Conservation (phyloP, 2,888 invertebrate species). For the Drosophila leonis region DNA sequence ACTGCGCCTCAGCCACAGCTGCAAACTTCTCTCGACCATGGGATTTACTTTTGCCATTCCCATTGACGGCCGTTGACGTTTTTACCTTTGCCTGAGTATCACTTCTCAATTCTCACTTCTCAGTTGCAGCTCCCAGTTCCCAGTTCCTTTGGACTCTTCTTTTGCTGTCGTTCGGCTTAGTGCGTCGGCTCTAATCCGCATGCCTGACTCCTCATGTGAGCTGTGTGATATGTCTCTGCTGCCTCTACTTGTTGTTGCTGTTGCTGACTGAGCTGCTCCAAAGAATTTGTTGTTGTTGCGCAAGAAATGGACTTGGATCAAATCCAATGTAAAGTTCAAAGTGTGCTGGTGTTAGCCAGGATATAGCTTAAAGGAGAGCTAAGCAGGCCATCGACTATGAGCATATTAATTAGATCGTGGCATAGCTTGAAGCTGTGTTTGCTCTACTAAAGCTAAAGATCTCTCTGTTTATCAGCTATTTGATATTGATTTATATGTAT, state of each 20-base stretch:
- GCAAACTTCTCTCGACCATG: constrained; percentile 43
- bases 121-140: neutral
- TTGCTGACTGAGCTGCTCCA: neutral
- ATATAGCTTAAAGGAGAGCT: too few relatives aligned
- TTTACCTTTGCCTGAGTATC: constrained; percentile 16
- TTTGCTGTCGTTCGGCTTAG: constrained; percentile 39
- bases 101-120: neutral
- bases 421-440: too few relatives aligned
- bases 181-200: constrained; percentile 53
- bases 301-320: neutral
- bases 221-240: constrained; percentile 34
- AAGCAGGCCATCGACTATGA: neutral
- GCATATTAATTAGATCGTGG: too few relatives aligned
- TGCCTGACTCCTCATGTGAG: constrained; percentile 42
- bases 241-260: neutral
- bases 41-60: constrained; percentile 63
- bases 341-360: neutral
- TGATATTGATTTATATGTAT: neutral
- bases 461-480: neutral
- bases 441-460: too few relatives aligned
- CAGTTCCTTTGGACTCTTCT: neutral
- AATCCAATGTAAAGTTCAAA: neutral
- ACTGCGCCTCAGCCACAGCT: constrained; percentile 27
- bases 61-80: constrained; percentile 72
- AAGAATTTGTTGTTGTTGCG: neutral